phyloP scores from a whole-genome alignment of 2,797 vertebrate genomes.

The Anguilla anguilla region DNA sequence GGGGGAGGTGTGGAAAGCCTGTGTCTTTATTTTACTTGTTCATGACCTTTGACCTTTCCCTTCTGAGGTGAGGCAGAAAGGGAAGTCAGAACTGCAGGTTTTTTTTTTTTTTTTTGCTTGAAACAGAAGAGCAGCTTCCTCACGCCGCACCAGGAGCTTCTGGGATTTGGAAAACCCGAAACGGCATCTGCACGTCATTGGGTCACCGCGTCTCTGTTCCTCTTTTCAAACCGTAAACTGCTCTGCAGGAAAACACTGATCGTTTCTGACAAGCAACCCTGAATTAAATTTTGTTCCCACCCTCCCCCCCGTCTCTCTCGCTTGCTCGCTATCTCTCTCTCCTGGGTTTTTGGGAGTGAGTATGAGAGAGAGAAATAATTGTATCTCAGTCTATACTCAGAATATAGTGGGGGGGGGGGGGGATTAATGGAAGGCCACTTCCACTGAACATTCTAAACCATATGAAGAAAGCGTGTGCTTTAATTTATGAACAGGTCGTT shows the following conservation, averaged over 20 bases:
- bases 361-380: not conserved
- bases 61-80: not conserved
- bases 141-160: not conserved
- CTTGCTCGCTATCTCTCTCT: not conserved
- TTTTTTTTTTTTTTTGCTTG: not conserved
- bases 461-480: not conserved
- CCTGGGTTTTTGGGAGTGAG: not conserved
- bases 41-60: not conserved
- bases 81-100: not conserved
- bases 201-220: not conserved
- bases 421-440: not conserved
- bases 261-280: not conserved
- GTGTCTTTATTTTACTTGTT: not conserved
- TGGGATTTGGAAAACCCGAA: not conserved
- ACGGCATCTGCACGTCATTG: not conserved
- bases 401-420: not conserved
- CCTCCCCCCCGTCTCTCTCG: not conserved
- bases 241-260: conserved; percentile 17
- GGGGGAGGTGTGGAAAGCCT: not conserved
- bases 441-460: not conserved
- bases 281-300: not conserved
- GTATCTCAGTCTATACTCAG: not conserved
- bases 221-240: not conserved
- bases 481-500: not conserved
- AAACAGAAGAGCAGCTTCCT: not conserved